Evolutionary conservation across 2,113 vertebrate genomes (phyloP).

Genomic region (Rissa tridactyla): DNA sequence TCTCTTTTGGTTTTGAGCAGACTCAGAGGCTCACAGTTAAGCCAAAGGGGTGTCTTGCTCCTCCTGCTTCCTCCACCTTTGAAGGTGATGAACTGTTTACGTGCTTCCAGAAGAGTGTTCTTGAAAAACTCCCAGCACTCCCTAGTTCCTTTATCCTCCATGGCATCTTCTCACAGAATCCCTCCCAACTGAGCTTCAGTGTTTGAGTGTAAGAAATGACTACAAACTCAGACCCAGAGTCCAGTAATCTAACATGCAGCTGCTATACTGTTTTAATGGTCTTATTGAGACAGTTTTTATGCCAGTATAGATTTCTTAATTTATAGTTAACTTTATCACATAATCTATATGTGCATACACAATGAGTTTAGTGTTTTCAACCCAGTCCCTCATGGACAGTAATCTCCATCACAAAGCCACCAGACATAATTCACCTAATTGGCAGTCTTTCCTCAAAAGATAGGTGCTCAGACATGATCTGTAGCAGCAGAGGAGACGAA

Average conservation of each 20-base stretch:
- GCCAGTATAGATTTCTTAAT: not conserved
- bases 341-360: not conserved
- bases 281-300: not conserved
- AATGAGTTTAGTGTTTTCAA: not conserved
- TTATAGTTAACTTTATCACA: constrained; percentile 1
- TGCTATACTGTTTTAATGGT: not conserved
- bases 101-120: not conserved
- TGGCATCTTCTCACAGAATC: not conserved
- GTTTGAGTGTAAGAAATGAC: not conserved
- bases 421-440: not conserved
- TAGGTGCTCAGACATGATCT: not conserved
- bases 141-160: not conserved
- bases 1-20: not conserved
- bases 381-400: not conserved
- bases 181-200: not conserved
- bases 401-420: not conserved
- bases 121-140: not conserved
- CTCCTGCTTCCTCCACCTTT: not conserved
- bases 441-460: not conserved
- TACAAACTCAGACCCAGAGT: not conserved
- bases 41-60: not conserved
- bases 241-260: not conserved
- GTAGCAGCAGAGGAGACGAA: not conserved
- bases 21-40: not conserved
- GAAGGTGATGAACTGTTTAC: not conserved